These are phyloP conservation scores for Pelagia noctiluca DNA, from an alignment of 30 jellyfish, hydroid and myxozoan species.

Conservation along the genomic window DNA sequence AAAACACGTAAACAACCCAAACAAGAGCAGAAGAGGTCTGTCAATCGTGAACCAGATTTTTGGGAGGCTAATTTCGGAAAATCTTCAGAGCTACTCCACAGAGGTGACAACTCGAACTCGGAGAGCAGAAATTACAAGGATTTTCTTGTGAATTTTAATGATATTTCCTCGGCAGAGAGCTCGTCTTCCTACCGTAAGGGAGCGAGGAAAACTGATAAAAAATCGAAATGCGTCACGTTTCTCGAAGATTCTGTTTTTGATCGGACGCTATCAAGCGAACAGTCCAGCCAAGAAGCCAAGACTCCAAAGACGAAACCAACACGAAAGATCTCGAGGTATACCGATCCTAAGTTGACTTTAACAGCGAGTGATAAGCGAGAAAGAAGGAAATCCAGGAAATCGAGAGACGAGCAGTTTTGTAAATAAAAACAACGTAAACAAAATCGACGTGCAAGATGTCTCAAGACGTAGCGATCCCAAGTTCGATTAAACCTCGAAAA, in stretches of 20 bases:
- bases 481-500: too few species aligned
- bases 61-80: not conserved
- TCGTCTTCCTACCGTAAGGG: constrained; percentile 1
- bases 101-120: not conserved
- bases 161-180: constrained; percentile 2
- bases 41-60: not conserved
- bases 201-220: not conserved
- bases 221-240: not conserved
- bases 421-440: too few species aligned
- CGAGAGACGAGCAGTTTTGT: not conserved
- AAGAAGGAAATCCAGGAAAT: not conserved
- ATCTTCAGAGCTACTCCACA: too few species aligned
- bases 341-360: not conserved
- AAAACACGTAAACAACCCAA: not conserved
- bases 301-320: not conserved
- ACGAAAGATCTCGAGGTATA: not conserved
- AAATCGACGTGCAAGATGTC: too few species aligned
- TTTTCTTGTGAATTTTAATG: not conserved
- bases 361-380: not conserved
- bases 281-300: not conserved
- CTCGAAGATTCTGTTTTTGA: too few species aligned
- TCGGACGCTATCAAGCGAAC: too few species aligned
- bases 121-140: not conserved
- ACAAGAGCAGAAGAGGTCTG: too few species aligned
- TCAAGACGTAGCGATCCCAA: too few species aligned